These are phyloP conservation scores for Botrylloides violaceus DNA, from an alignment of 23 tunicate genomes.

Conservation along the genomic window DNA sequence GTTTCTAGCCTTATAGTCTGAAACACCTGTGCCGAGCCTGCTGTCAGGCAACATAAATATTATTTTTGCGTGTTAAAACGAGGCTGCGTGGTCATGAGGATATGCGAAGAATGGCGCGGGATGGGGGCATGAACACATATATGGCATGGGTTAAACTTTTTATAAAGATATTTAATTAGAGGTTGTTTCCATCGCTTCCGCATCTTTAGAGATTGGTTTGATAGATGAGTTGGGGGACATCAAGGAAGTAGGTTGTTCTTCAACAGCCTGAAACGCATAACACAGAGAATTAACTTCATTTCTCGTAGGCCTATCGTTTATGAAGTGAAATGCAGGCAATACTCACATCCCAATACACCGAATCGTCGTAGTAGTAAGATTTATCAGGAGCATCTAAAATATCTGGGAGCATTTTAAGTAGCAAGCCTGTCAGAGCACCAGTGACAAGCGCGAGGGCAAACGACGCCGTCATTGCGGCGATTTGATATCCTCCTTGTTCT, in stretches of 20 bases:
- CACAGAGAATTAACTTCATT: too few relatives aligned
- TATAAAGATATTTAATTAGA: not conserved
- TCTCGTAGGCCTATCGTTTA: too few relatives aligned
- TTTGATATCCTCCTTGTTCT: slow-evolving; percentile 75
- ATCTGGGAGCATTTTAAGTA: slow-evolving; percentile 43
- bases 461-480: slow-evolving; percentile 59
- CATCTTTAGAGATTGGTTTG: not conserved
- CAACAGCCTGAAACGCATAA: not conserved
- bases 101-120: too few relatives aligned
- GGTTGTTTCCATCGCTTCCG: not conserved
- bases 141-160: too few relatives aligned
- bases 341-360: slow-evolving; percentile 87
- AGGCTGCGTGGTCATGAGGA: too few relatives aligned
- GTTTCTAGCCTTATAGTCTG: too few relatives aligned
- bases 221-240: not conserved
- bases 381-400: slow-evolving; percentile 62
- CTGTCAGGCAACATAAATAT: too few relatives aligned
- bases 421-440: slow-evolving; percentile 75
- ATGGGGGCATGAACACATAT: too few relatives aligned
- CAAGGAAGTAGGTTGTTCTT: not conserved
- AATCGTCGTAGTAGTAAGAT: slow-evolving; percentile 68
- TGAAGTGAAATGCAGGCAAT: too few relatives aligned
- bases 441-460: slow-evolving; percentile 63
- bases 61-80: too few relatives aligned
- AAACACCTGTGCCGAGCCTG: too few relatives aligned